Evolutionary conservation across 64 coral and sea anemone genomes (phyloP), one percentile per base, ranked within the genome.

Genomic region (Cladopsammia gracilis): DNA sequence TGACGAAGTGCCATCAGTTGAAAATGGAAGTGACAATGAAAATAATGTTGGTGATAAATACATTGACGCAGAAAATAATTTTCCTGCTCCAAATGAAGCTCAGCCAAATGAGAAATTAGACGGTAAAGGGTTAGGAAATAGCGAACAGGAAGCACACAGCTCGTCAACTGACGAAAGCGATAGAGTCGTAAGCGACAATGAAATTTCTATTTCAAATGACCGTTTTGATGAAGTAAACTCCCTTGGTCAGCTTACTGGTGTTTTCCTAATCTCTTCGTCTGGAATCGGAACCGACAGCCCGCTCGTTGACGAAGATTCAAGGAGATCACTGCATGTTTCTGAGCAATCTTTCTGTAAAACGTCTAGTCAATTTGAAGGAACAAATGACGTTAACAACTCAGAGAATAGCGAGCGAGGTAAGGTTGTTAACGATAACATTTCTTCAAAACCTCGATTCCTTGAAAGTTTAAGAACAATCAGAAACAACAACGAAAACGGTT

Each of bases 181-280:
- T 65, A 83, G 6, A 65, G 14, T 83, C 13, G 14, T 62, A 6
- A 62, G 18, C 8, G 59, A 84, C 44, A 24, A 48, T n/a, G 45
- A 84, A 0, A 23, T 50, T 22, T 68, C 80, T 47, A 44, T 67
- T 24, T 84, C 16, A 45, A 51, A 50, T 25, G 62, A 67, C n/a
- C 53, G 7, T 12, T 50, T 48, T 7, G 20, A 47, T 23, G 80
- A 50, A 19, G 45, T 68, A 6, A 9, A 46, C 26, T 83, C 58
- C 18, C 58, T 3, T 5, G 62, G n/a, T 10, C 42, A 84, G 20
- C 22, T 84, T 23, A 84, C 44, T 5, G 80, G 80, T 11, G 80
- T 84, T 4, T 67, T 66, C 48, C 80, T 45, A 62, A 84, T 84
- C 12, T 48, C 80, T 12, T 67, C 80, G 44, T 48, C 62, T 4